These are phyloP conservation scores for Salpingus planirostris DNA, from an alignment of 2,888 invertebrate species.

Conservation along the genomic window DNA sequence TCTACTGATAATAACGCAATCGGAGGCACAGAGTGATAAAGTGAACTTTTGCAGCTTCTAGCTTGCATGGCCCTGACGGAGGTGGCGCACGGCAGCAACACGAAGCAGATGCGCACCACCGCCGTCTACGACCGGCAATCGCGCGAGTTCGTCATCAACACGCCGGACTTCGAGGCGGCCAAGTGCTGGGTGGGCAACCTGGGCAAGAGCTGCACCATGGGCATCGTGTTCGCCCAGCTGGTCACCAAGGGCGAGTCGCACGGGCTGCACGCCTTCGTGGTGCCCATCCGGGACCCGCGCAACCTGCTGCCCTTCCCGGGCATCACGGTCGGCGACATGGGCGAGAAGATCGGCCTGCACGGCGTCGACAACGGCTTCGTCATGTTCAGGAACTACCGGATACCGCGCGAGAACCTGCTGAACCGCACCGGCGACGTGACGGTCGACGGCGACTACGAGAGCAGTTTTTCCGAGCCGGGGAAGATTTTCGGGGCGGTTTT, in stretches of 20 bases:
- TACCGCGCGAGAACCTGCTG: conserved; percentile 75
- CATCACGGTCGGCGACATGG: conserved; percentile 83
- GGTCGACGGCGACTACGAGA: conserved; percentile 77
- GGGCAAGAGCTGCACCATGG: conserved; percentile 75
- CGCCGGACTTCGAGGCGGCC: conserved; percentile 90
- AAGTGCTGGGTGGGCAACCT: conserved; percentile 96
- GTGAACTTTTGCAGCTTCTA: conserved; percentile 45
- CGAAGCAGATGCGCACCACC: conserved; percentile 81
- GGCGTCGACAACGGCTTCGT: conserved; percentile 92
- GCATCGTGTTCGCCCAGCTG: conserved; percentile 83
- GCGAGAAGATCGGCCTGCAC: conserved; percentile 84
- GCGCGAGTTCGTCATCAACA: conserved; percentile 77
- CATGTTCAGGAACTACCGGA: conserved; percentile 78
- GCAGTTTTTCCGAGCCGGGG: conserved; percentile 82
- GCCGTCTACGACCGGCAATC: conserved; percentile 70
- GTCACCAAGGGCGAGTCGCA: conserved; percentile 70
- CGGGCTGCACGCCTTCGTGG: conserved; percentile 84
- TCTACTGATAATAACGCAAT: conserved; percentile 1
- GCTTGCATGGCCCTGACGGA: conserved; percentile 89
- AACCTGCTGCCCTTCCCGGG: conserved; percentile 74
- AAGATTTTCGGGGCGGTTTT: conserved; percentile 77
- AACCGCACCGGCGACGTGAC: conserved; percentile 87
- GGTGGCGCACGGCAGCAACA: conserved; percentile 90
- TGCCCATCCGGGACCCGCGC: conserved; percentile 72
- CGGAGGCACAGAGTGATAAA: no score